A percentile compares a stretch with the other conserved stretches of the same genome.
phyloP scores from a whole-genome alignment of 2,888 invertebrate species.

The Neuroscelio doddi region DNA sequence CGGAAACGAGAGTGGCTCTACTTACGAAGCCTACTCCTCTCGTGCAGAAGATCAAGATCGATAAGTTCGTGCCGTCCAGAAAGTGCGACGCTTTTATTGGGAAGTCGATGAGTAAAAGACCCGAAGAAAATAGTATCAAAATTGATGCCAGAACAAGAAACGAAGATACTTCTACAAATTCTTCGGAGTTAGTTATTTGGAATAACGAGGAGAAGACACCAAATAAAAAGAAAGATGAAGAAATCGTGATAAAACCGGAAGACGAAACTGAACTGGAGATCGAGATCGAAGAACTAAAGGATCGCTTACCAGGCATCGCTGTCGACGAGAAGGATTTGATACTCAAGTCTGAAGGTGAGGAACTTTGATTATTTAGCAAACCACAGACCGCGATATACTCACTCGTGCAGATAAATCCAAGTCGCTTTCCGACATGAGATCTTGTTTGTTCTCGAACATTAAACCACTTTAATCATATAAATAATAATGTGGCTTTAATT shows the following conservation, averaged over 20 bases:
- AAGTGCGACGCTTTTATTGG: constrained; percentile 26
- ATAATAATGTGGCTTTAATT: too few species aligned
- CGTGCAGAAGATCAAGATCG: constrained; percentile 54
- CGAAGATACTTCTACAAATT: background rate
- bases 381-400: background rate
- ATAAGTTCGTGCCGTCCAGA: constrained; percentile 51
- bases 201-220: constrained; percentile 11
- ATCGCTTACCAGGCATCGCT: constrained; percentile 52
- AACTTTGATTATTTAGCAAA: background rate
- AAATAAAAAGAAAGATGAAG: constrained; percentile 14
- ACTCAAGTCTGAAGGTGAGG: constrained; percentile 61
- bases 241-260: constrained; percentile 39
- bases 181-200: too few species aligned
- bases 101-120: background rate
- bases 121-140: background rate
- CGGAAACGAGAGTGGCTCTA: constrained; percentile 56
- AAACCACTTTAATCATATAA: constrained; percentile 2
- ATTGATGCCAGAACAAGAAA: constrained; percentile 21
- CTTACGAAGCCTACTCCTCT: constrained; percentile 44
- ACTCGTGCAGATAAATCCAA: background rate
- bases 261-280: constrained; percentile 56
- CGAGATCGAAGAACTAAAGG: constrained; percentile 56
- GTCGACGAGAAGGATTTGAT: constrained; percentile 64
- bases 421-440: background rate
- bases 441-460: constrained; percentile 6